These are phyloP conservation scores for Morone chrysops DNA, from an alignment of 2,113 vertebrate genomes.

Conservation along the genomic window DNA sequence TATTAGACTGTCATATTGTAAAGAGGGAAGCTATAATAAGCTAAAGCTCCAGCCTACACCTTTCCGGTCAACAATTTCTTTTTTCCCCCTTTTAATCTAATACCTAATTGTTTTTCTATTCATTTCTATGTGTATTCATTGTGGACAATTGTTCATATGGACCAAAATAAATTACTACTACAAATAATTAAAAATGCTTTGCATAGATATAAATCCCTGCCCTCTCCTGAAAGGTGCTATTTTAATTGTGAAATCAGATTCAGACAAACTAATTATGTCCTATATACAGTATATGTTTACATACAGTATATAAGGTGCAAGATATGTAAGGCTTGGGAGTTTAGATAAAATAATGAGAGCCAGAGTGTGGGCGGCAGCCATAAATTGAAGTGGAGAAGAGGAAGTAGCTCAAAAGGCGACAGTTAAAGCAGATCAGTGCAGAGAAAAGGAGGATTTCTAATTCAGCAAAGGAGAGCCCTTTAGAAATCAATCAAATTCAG, in stretches of 20 bases:
- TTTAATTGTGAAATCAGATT: not conserved
- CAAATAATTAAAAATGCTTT: no score
- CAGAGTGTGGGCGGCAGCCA: constrained; percentile 63
- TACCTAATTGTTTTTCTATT: no score
- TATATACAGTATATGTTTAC: not conserved
- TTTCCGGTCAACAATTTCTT: no score
- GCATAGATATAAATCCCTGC: no score
- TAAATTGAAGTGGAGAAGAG: constrained; percentile 50
- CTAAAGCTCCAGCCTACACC: no score
- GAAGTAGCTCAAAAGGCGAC: constrained; percentile 25
- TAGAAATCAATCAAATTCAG: constrained; percentile 9
- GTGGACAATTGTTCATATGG: no score
- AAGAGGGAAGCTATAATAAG: no score
- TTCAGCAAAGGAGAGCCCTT: not conserved
- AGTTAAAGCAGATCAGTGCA: constrained; percentile 20
- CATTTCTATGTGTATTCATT: no score
- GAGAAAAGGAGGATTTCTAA: constrained; percentile 19
- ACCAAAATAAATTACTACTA: no score
- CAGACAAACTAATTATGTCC: not conserved
- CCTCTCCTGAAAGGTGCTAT: no score
- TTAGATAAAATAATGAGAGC: constrained; percentile 12
- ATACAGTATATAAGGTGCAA: not conserved
- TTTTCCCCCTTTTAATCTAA: no score
- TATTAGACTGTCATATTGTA: no score
- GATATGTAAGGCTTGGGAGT: not conserved